phyloP scores from a whole-genome alignment of 1,140 invertebrate species.

The Solen grandis region DNA sequence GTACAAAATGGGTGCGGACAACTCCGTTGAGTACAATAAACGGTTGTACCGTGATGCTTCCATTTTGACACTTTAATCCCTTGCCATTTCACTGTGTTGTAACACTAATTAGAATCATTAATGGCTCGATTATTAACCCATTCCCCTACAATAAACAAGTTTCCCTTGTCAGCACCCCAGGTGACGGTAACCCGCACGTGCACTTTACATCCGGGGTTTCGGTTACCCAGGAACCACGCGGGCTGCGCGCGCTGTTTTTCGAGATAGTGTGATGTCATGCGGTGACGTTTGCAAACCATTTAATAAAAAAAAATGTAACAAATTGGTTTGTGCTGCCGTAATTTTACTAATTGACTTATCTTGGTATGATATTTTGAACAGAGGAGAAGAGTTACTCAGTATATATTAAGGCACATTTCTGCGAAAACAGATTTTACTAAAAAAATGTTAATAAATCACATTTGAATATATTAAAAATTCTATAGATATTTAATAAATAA shows the following conservation, averaged over 20 bases:
- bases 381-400: no score
- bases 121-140: slow-evolving; percentile 36
- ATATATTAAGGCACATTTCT: no score
- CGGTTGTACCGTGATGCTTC: not conserved
- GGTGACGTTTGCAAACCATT: not conserved
- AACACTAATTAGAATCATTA: slow-evolving; percentile 43
- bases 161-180: slow-evolving; percentile 50
- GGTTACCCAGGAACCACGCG: not conserved
- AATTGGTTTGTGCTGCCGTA: not conserved
- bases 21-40: not conserved
- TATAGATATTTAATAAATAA: no score
- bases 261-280: not conserved
- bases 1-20: no score
- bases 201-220: slow-evolving; percentile 32
- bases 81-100: not conserved
- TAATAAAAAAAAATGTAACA: not conserved
- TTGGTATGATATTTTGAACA: no score
- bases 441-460: no score
- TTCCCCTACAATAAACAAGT: slow-evolving; percentile 27
- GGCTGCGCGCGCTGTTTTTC: not conserved
- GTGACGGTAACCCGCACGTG: slow-evolving; percentile 25
- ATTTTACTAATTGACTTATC: not conserved
- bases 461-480: no score
- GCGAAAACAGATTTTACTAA: no score
- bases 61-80: slow-evolving; percentile 31